Evolutionary conservation across 2,888 invertebrate species (phyloP).

Genomic region (Xylota sylvarum): DNA sequence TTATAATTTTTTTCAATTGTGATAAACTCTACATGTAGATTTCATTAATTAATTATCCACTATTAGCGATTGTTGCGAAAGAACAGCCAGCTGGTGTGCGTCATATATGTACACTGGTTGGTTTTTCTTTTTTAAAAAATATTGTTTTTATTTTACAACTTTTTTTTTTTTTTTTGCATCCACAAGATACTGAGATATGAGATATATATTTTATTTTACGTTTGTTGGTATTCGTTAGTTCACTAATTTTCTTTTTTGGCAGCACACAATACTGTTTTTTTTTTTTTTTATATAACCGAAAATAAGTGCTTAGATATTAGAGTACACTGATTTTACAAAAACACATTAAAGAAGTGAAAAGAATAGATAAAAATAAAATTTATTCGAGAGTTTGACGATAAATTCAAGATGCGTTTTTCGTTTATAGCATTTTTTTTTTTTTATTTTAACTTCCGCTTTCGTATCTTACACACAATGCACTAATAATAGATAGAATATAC

Average conservation of each 20-base stretch:
- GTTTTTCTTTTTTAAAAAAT: constrained; percentile 33
- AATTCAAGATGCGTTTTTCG: constrained; percentile 60
- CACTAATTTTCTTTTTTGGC: constrained; percentile 63
- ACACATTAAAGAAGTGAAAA: constrained; percentile 31
- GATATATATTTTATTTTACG: constrained; percentile 50
- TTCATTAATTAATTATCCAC: constrained; percentile 51
- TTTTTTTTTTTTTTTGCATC: constrained; percentile 43
- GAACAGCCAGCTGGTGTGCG: constrained; percentile 46
- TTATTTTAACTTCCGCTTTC: constrained; percentile 64
- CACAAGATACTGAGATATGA: constrained; percentile 55
- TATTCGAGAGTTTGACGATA: constrained; percentile 49
- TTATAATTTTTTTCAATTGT: constrained; percentile 29
- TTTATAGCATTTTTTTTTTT: constrained; percentile 35
- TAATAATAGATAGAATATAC: constrained; percentile 49
- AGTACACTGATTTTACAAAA: constrained; percentile 58
- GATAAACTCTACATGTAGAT: constrained; percentile 40
- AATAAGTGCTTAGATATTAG: constrained; percentile 59
- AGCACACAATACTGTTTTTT: constrained; percentile 63
- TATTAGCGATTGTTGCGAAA: constrained; percentile 42
- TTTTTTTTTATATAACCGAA: constrained; percentile 71
- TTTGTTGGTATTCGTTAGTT: constrained; percentile 55
- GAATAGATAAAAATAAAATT: constrained; percentile 39
- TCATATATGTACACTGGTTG: constrained; percentile 39
- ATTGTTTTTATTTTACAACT: constrained; percentile 15
- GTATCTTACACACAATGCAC: constrained; percentile 71